phyloP scores from a whole-genome alignment of 1,140 invertebrate species.

The Bombus confusus region DNA sequence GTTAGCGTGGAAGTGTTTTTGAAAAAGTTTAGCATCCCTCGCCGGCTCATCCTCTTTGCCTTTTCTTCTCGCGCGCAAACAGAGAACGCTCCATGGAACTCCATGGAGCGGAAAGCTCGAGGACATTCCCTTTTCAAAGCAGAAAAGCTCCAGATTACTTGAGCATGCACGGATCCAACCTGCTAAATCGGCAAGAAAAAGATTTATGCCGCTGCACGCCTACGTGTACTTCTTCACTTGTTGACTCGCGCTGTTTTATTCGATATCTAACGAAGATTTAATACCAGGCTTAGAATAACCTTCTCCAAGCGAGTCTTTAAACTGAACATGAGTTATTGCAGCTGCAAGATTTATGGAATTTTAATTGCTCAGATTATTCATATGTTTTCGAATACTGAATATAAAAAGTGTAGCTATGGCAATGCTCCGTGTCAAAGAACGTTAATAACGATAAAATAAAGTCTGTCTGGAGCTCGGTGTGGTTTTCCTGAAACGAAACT shows the following conservation, averaged over 20 bases:
- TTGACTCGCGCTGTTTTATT: neutral
- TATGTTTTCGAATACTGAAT: too few relatives aligned
- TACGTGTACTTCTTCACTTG: neutral
- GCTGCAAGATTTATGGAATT: too few relatives aligned
- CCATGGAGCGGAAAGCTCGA: constrained; percentile 45
- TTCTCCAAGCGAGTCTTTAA: neutral
- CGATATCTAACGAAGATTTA: neutral
- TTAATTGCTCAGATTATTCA: too few relatives aligned
- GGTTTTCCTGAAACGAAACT: too few relatives aligned
- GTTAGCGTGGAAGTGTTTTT: neutral
- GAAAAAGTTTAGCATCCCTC: constrained; percentile 23
- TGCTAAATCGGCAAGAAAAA: constrained; percentile 21
- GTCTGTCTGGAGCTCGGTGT: too few relatives aligned
- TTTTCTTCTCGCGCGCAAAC: constrained; percentile 33
- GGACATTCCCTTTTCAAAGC: constrained; percentile 46
- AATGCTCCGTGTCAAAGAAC: too few relatives aligned
- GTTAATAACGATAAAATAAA: too few relatives aligned
- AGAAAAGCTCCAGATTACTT: constrained; percentile 24
- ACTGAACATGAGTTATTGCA: neutral
- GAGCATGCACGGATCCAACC: constrained; percentile 1
- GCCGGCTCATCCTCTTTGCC: constrained; percentile 18
- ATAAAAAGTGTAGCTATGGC: too few relatives aligned
- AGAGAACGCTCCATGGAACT: neutral
- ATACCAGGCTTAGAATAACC: neutral
- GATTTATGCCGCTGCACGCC: neutral